phyloP scores from a whole-genome alignment of 2,113 vertebrate species.

The Periophthalmus modestus region DNA sequence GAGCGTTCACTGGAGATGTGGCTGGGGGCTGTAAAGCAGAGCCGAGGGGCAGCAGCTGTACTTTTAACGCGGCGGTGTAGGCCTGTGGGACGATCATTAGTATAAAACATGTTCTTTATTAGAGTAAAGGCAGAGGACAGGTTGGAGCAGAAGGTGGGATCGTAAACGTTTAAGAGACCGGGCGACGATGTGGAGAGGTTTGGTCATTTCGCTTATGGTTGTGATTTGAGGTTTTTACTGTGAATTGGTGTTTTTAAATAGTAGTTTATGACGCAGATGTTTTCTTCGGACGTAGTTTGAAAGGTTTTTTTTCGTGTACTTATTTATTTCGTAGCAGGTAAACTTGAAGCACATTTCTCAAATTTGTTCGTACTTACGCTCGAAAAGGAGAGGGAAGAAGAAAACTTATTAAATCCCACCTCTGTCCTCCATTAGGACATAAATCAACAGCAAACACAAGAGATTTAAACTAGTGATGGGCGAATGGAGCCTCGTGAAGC shows the following conservation, averaged over 20 bases:
- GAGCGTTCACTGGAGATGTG: background rate
- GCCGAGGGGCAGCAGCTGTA: background rate
- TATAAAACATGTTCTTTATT: constrained; percentile 7
- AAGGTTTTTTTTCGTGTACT: too few species aligned
- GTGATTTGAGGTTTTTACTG: background rate
- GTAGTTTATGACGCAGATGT: background rate
- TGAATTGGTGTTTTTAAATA: background rate
- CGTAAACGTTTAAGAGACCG: background rate
- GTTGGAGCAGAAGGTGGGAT: background rate
- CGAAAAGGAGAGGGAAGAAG: too few species aligned
- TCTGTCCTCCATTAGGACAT: too few species aligned
- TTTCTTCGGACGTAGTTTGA: background rate
- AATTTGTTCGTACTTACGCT: too few species aligned
- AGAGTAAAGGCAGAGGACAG: background rate
- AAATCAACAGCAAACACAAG: too few species aligned
- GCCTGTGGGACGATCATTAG: background rate
- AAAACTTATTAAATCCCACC: too few species aligned
- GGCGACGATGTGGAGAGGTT: background rate
- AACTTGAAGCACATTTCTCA: too few species aligned
- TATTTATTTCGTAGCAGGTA: too few species aligned
- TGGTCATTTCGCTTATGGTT: background rate
- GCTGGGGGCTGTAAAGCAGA: background rate
- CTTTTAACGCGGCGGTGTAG: background rate
- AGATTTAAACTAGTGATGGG: too few species aligned
- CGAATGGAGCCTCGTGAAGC: too few species aligned